These are phyloP conservation scores for Gasterosteus aculeatus DNA, from an alignment of 2,113 vertebrate genomes.

Conservation along the genomic window DNA sequence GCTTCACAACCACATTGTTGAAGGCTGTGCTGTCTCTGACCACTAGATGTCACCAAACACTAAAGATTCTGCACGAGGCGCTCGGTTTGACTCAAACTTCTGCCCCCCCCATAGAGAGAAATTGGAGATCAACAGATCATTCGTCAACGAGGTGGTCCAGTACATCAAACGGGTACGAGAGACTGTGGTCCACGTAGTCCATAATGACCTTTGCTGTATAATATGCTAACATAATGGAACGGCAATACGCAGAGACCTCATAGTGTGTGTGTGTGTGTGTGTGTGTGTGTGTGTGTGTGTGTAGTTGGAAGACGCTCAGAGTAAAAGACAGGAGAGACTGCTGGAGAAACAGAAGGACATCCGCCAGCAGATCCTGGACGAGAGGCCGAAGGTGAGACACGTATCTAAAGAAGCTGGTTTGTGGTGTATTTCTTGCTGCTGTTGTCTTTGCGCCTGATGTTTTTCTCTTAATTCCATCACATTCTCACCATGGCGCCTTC, in stretches of 20 bases:
- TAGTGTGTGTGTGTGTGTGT: neutral
- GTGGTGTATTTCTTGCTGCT: neutral
- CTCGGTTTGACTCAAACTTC: constrained; percentile 5
- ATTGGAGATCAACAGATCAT: constrained; percentile 95
- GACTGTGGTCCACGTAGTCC: too few relatives aligned
- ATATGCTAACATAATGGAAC: neutral
- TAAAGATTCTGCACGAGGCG: neutral
- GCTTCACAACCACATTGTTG: too few relatives aligned
- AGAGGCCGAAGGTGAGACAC: constrained; percentile 92
- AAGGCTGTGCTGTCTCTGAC: neutral
- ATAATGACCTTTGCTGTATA: neutral
- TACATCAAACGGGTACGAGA: constrained; percentile 92
- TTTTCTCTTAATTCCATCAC: constrained; percentile 3
- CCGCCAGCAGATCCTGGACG: constrained; percentile 97
- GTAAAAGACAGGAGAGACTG: constrained; percentile 93
- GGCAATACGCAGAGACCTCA: neutral
- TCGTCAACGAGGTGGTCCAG: constrained; percentile 97
- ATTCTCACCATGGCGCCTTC: neutral
- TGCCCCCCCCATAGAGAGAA: constrained; percentile 85
- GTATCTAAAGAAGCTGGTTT: neutral
- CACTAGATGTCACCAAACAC: constrained; percentile 60
- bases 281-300: constrained; percentile 29
- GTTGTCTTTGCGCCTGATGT: neutral
- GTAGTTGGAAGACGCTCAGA: constrained; percentile 96
- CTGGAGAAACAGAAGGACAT: constrained; percentile 95